phyloP scores from a whole-genome alignment of 1,140 invertebrate species.

The Zeugodacus cucurbitae region DNA sequence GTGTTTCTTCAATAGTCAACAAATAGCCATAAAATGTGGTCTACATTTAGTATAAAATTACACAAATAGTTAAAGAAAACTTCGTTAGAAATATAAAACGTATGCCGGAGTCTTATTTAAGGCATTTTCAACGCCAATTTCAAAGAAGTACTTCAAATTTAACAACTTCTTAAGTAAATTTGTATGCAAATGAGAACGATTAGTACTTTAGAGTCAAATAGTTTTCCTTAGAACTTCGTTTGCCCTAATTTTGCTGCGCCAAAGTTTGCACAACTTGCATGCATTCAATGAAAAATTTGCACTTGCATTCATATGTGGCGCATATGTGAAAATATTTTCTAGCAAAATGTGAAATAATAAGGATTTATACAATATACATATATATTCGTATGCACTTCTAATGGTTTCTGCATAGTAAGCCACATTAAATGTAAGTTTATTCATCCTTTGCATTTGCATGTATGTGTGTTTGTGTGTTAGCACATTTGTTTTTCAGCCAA shows the following conservation, averaged over 20 bases:
- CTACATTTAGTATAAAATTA: neutral
- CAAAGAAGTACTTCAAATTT: neutral
- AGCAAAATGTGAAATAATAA: neutral
- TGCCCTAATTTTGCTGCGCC: neutral
- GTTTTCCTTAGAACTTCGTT: neutral
- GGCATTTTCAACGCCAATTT: neutral
- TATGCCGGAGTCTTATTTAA: too few species aligned
- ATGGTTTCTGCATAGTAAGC: neutral
- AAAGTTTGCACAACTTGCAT: neutral
- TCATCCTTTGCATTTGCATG: neutral
- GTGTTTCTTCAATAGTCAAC: neutral
- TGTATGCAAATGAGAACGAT: neutral
- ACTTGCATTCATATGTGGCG: neutral
- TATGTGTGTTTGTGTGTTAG: neutral
- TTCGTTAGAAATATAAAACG: neutral
- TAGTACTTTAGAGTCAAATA: neutral
- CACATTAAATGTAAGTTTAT: neutral
- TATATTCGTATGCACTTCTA: too few species aligned
- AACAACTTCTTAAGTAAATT: neutral
- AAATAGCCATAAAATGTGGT: neutral
- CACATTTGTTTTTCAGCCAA: neutral
- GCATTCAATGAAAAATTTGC: neutral
- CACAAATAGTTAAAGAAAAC: neutral
- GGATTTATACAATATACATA: neutral
- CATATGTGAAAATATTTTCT: neutral